Conservation (phyloP, 1,140 invertebrate genomes). For the Cherax quadricarinatus region DNA sequence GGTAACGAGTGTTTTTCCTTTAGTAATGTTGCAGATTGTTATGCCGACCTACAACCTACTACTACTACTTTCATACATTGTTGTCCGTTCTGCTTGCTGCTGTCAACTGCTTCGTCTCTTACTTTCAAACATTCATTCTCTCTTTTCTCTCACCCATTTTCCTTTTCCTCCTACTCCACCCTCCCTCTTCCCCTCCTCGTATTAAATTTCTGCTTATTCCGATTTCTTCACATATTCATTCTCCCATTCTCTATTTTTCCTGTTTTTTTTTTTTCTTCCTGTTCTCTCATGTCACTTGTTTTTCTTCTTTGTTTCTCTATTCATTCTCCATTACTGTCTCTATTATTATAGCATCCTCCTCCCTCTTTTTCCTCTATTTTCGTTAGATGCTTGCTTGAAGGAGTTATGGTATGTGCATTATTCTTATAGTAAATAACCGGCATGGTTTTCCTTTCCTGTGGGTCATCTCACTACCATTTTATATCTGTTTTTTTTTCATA, state of each 20-base stretch:
- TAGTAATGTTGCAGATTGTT: background rate
- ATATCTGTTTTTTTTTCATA: no score
- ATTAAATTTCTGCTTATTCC: no score
- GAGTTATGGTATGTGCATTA: background rate
- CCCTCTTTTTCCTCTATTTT: background rate
- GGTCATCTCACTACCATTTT: no score
- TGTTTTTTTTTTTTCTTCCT: no score
- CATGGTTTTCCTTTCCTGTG: no score
- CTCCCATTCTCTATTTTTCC: no score
- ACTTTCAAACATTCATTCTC: background rate
- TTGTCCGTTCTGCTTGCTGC: background rate
- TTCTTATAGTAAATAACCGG: background rate
- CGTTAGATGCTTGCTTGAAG: background rate
- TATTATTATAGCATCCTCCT: background rate
- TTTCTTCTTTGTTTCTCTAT: no score
- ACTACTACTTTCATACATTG: background rate
- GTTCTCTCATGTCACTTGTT: no score
- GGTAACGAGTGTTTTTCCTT: no score
- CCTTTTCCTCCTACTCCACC: background rate
- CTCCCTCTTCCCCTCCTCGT: no score
- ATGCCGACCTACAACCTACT: background rate
- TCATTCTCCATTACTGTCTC: background rate
- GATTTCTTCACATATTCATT: no score
- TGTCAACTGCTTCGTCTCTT: background rate
- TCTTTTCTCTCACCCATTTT: slow-evolving; percentile 9